Evolutionary conservation across 2,888 invertebrate genomes (phyloP).

Genomic region (Entomobrya proxima): DNA sequence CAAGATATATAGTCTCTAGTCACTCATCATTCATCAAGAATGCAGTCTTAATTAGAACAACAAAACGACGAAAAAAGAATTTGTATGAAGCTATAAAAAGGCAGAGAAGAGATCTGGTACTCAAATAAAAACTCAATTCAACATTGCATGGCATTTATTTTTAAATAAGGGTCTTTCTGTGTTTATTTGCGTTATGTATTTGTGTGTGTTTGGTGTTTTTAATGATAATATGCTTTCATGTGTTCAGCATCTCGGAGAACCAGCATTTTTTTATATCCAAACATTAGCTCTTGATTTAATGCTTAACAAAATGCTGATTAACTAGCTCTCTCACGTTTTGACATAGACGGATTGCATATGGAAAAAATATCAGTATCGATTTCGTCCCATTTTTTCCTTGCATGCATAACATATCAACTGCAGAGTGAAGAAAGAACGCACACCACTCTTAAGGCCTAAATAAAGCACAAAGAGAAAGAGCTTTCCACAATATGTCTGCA

Average conservation of each 20-base stretch:
- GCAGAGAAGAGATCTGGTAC: not conserved
- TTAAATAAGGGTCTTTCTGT: not conserved
- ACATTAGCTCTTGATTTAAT: conserved; percentile 10
- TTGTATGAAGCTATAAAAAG: not conserved
- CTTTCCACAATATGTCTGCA: not conserved
- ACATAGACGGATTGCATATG: conserved; percentile 44
- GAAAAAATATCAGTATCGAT: conserved; percentile 33
- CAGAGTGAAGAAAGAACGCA: not conserved
- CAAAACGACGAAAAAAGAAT: conserved; percentile 1
- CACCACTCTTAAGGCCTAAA: not conserved
- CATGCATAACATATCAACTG: conserved; percentile 16
- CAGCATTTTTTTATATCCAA: not conserved
- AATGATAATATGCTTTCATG: conserved; percentile 13
- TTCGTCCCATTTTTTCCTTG: not conserved
- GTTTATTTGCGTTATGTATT: not conserved
- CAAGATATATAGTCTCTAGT: conserved; percentile 44
- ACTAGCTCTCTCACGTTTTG: conserved; percentile 38
- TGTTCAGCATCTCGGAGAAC: not conserved
- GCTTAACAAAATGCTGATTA: conserved; percentile 32
- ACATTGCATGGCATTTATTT: conserved; percentile 51
- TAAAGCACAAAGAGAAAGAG: not conserved
- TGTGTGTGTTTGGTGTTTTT: not conserved
- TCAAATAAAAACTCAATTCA: not conserved
- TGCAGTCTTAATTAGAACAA: conserved; percentile 28
- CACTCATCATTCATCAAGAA: conserved; percentile 39